phyloP scores from a whole-genome alignment of 1,140 invertebrate genomes.

The Papilio glaucus region DNA sequence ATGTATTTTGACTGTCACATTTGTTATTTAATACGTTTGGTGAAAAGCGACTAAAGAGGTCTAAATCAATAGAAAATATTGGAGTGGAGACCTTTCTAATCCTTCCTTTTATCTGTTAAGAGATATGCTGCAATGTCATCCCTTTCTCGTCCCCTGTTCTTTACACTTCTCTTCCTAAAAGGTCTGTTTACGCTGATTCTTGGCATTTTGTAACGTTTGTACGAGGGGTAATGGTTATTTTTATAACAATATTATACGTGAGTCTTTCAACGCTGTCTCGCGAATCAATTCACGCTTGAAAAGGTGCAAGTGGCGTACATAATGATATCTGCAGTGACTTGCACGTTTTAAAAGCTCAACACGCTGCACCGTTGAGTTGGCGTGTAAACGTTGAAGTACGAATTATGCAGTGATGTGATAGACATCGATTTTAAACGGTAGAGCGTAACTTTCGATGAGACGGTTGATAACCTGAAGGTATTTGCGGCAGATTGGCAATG shows the following conservation, averaged over 20 bases:
- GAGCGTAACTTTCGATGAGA: conserved; percentile 40
- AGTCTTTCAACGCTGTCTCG: conserved; percentile 52
- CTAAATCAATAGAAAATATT: no score
- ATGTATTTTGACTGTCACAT: no score
- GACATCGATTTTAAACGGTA: conserved; percentile 6
- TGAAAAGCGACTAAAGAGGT: no score
- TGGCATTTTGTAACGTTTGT: neutral
- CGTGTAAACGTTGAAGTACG: neutral
- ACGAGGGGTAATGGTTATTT: conserved; percentile 4
- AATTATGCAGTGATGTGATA: neutral
- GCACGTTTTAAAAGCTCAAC: conserved; percentile 38
- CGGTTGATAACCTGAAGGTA: conserved; percentile 36
- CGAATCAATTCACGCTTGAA: conserved; percentile 52
- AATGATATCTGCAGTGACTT: conserved; percentile 47
- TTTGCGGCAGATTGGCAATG: no score
- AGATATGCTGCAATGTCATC: no score
- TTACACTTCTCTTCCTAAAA: no score
- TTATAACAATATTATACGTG: neutral
- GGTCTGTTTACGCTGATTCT: no score
- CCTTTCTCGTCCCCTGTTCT: no score
- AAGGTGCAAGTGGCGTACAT: conserved; percentile 38
- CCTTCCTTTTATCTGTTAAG: no score
- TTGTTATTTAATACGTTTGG: no score
- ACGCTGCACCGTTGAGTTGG: conserved; percentile 14
- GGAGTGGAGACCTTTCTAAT: no score